A percentile compares a stretch with the other conserved stretches of the same genome.
Conservation (phyloP, 92 coral and sea anemone species). For the Virgularia gustaviana region DNA sequence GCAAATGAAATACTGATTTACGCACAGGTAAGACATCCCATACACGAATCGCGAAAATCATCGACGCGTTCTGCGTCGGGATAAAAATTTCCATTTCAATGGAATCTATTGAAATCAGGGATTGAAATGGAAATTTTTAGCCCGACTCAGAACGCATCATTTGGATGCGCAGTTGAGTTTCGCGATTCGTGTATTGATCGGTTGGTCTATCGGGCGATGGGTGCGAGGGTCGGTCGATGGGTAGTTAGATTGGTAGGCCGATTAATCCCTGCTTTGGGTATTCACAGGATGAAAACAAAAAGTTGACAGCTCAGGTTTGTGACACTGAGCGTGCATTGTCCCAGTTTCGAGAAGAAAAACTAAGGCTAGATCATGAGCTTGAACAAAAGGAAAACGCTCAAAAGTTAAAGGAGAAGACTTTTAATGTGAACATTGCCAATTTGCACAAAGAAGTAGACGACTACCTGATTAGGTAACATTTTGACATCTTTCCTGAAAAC, state of each 20-base stretch:
- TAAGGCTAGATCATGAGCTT: constrained; percentile 44
- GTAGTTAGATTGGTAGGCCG: too few relatives aligned
- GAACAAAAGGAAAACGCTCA: constrained; percentile 57
- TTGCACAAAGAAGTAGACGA: constrained; percentile 57
- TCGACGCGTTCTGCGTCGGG: too few relatives aligned
- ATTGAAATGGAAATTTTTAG: too few relatives aligned
- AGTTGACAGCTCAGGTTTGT: constrained; percentile 47
- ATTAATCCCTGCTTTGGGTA: too few relatives aligned
- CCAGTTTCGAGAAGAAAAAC: constrained; percentile 47
- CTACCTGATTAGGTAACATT: constrained; percentile 55
- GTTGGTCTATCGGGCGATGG: too few relatives aligned
- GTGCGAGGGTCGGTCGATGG: too few relatives aligned
- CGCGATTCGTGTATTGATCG: too few relatives aligned
- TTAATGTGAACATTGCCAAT: constrained; percentile 56
- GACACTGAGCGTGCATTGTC: constrained; percentile 44
- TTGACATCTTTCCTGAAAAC: neutral
- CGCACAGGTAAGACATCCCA: constrained; percentile 55
- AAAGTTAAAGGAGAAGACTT: constrained; percentile 35
- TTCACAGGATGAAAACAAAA: constrained; percentile 68
- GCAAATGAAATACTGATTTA: constrained; percentile 69
- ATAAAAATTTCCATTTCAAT: too few relatives aligned
- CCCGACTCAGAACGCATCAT: too few relatives aligned
- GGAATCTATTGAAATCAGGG: too few relatives aligned
- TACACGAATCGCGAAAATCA: too few relatives aligned
- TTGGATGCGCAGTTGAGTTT: too few relatives aligned